Conservation (phyloP, 2,888 invertebrate genomes). For the Drosophila putrida region DNA sequence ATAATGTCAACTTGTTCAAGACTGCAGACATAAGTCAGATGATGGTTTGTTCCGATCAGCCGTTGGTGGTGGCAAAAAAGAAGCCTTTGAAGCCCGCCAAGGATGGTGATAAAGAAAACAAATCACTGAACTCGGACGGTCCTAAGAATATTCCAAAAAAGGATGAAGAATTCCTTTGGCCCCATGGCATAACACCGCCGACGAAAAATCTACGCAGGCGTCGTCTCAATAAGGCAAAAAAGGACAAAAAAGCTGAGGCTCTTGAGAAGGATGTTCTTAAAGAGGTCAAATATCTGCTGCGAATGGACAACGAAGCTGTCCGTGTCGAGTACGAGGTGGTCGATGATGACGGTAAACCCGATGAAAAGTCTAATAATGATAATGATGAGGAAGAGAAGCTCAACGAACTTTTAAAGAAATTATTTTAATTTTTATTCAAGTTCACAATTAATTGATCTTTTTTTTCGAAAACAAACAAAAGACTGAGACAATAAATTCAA, state of each 20-base stretch:
- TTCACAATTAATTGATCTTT: no score
- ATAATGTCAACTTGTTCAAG: background rate
- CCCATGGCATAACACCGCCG: slow-evolving; percentile 1
- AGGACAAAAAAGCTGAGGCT: background rate
- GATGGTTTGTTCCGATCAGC: background rate
- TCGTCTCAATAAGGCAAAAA: background rate
- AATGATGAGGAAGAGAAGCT: no score
- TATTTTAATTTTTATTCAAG: no score
- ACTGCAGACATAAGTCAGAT: background rate
- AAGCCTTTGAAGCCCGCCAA: background rate
- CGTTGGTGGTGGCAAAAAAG: background rate
- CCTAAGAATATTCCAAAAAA: background rate
- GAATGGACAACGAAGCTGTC: slow-evolving; percentile 5
- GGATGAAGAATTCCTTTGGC: background rate
- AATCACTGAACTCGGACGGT: no score
- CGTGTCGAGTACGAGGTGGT: background rate
- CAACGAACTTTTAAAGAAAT: no score
- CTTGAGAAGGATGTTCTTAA: background rate
- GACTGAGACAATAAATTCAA: no score
- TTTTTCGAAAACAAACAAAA: no score
- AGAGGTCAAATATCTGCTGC: slow-evolving; percentile 3
- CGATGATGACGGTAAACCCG: background rate
- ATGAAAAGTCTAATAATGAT: background rate
- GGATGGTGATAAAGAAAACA: background rate
- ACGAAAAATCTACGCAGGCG: background rate